Percentiles rank a stretch among this genome's conserved stretches.
phyloP scores from a whole-genome alignment of 2,888 invertebrate genomes.

The Incurvaria masculella region DNA sequence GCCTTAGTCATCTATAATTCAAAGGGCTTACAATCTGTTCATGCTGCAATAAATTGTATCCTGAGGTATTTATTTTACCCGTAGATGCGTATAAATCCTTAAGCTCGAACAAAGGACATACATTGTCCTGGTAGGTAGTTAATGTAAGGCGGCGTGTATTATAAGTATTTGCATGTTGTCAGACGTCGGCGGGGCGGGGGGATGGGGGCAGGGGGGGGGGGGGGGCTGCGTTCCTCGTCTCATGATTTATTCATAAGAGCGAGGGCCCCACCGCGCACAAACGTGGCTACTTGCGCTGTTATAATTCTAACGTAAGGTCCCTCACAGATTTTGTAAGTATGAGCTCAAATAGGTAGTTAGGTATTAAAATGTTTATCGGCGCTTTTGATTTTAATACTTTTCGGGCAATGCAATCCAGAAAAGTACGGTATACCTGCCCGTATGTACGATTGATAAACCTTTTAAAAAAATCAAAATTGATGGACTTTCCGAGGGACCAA shows the following conservation, averaged over 20 bases:
- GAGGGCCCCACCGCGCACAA: conserved; percentile 37
- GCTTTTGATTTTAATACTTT: too few species aligned
- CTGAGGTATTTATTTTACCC: too few species aligned
- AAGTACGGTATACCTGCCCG: too few species aligned
- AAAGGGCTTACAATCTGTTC: too few species aligned
- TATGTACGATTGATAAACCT: too few species aligned
- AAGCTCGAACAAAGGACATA: neutral
- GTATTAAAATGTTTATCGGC: too few species aligned
- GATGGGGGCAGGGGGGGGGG: neutral
- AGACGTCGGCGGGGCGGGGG: neutral
- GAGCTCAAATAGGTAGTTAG: conserved; percentile 20
- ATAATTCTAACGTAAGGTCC: conserved; percentile 55
- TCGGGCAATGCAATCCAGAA: too few species aligned
- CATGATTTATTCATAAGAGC: conserved; percentile 57
- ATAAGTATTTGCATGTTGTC: neutral
- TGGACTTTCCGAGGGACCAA: too few species aligned
- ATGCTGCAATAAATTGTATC: too few species aligned
- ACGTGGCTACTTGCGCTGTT: conserved; percentile 29
- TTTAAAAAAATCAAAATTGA: too few species aligned
- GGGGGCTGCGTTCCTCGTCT: conserved; percentile 22
- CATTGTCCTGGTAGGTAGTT: neutral
- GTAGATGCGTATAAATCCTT: too few species aligned
- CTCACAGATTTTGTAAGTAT: conserved; percentile 51
- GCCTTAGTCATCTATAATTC: too few species aligned
- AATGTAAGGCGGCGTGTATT: neutral